Percentiles rank a stretch among this genome's conserved stretches.
phyloP scores from a whole-genome alignment of 2,797 vertebrate genomes.

The Cyclopterus lumpus region DNA sequence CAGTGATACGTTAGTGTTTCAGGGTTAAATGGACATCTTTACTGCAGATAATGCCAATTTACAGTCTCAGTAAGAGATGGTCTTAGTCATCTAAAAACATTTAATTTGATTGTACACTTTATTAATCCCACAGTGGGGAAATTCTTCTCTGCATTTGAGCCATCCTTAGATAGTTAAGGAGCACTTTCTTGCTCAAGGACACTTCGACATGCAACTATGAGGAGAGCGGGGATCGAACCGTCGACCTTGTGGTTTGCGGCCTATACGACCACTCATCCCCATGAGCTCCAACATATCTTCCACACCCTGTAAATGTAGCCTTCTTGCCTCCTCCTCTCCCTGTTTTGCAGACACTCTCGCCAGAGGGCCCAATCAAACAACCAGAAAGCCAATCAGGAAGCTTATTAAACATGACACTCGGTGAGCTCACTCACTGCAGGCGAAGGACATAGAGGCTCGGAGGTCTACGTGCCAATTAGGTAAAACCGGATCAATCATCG shows the following conservation, averaged over 20 bases:
- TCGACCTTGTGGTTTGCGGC: too few relatives aligned
- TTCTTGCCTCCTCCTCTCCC: conserved; percentile 9
- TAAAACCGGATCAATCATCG: conserved; percentile 74
- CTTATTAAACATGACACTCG: conserved; percentile 76
- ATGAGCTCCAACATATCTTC: background rate
- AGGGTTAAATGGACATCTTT: conserved; percentile 46
- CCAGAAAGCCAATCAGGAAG: conserved; percentile 72
- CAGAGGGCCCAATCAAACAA: conserved; percentile 76
- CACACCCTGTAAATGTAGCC: background rate
- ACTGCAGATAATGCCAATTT: conserved; percentile 27
- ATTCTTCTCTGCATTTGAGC: too few relatives aligned
- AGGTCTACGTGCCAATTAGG: conserved; percentile 74
- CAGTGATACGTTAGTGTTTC: too few relatives aligned
- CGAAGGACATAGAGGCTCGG: conserved; percentile 63
- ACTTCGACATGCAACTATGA: too few relatives aligned
- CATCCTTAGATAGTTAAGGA: too few relatives aligned
- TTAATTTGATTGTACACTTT: background rate
- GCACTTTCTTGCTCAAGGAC: too few relatives aligned
- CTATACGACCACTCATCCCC: too few relatives aligned
- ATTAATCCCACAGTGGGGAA: too few relatives aligned
- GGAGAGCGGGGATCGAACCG: too few relatives aligned
- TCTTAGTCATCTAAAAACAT: conserved; percentile 44
- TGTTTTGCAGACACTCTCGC: conserved; percentile 61
- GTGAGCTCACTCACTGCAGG: conserved; percentile 68
- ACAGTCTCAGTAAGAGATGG: conserved; percentile 22